Evolutionary conservation across 1,140 invertebrate species (phyloP).

Genomic region (Ephestia elutella): DNA sequence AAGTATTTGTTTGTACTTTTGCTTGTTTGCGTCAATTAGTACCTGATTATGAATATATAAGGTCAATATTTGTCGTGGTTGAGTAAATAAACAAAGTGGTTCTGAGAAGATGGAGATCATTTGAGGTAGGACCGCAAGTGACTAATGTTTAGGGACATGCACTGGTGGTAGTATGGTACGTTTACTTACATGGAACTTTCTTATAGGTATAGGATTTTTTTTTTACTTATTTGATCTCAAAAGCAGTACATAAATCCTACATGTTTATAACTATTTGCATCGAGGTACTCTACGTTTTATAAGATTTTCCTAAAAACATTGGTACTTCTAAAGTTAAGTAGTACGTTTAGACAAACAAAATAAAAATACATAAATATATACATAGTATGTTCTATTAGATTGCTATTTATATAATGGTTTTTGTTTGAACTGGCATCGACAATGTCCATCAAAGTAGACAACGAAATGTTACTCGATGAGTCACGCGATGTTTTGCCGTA

Average conservation of each 20-base stretch:
- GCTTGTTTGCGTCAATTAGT: slow-evolving; percentile 5
- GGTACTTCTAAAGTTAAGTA: no score
- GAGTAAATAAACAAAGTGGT: slow-evolving; percentile 2
- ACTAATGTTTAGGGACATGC: neutral
- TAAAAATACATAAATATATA: neutral
- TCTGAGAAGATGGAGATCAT: neutral
- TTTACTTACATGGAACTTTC: no score
- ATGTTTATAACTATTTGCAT: no score
- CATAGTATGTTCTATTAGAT: neutral
- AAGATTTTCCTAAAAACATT: no score
- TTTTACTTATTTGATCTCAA: no score
- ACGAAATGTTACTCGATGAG: neutral
- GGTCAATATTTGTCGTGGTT: neutral
- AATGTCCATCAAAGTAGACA: neutral
- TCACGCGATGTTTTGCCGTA: neutral
- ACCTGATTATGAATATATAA: slow-evolving; percentile 6
- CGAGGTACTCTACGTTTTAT: no score
- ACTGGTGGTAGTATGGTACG: neutral
- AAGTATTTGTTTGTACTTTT: no score
- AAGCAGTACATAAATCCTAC: no score
- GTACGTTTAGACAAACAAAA: neutral
- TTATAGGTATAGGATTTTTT: no score
- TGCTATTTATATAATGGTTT: neutral
- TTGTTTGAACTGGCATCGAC: neutral
- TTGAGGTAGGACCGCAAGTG: neutral